These are phyloP conservation scores for Camarhynchus parvulus DNA, from an alignment of 2,113 vertebrate genomes.

Conservation along the genomic window DNA sequence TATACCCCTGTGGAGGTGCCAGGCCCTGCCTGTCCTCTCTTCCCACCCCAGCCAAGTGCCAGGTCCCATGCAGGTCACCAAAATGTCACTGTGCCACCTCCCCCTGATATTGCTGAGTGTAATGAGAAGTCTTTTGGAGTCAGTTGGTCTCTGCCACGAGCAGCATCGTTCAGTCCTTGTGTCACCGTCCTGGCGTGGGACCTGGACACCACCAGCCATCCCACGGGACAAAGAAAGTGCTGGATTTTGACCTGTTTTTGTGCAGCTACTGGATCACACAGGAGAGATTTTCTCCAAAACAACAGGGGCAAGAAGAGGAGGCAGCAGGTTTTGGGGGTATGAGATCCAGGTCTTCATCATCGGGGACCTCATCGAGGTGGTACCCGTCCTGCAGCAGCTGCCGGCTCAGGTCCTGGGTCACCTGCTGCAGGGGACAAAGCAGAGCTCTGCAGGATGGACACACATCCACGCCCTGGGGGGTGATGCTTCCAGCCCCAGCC, in stretches of 20 bases:
- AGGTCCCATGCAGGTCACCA: not conserved
- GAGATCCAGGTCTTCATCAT: constrained; percentile 95
- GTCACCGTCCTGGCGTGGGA: accelerated
- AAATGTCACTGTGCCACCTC: not conserved
- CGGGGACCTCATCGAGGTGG: constrained; percentile 93
- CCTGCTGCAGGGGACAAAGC: constrained; percentile 71
- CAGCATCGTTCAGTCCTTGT: not conserved
- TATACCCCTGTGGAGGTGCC: not conserved
- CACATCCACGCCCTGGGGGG: not conserved
- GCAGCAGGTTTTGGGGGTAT: constrained; percentile 91
- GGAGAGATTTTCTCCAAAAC: constrained; percentile 77
- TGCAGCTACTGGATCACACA: constrained; percentile 84
- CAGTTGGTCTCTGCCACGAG: not conserved
- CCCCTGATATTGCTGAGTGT: not conserved
- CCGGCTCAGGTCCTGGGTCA: constrained; percentile 90
- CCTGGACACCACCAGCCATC: not conserved
- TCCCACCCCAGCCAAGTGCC: not conserved
- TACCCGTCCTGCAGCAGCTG: constrained; percentile 96
- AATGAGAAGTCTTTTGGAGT: not conserved
- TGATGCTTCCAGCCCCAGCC: not conserved
- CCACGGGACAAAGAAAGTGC: not conserved
- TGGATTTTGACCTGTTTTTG: not conserved
- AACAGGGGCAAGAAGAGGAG: constrained; percentile 84
- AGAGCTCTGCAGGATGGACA: not conserved
- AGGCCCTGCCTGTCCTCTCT: not conserved